Conservation (phyloP, 2,888 invertebrate species). For the Philonicus albiceps region DNA sequence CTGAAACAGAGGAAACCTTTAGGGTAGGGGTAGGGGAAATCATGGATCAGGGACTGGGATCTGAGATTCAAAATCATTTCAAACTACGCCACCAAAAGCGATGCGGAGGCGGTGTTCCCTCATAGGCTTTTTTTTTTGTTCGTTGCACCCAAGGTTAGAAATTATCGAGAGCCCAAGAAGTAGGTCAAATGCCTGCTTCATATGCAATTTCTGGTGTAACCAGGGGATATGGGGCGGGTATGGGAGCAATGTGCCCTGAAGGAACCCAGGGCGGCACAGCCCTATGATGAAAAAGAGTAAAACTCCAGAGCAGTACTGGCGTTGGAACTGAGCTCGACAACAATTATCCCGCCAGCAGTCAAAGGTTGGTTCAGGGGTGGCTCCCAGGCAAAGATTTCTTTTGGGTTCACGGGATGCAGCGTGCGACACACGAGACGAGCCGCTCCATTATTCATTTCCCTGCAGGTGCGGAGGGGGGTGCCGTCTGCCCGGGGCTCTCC, state of each 20-base stretch:
- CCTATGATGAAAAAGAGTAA: neutral
- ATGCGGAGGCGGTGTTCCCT: neutral
- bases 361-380: neutral
- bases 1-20: neutral
- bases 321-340: neutral
- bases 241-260: neutral
- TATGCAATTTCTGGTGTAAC: neutral
- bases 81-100: neutral
- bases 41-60: neutral
- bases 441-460: neutral
- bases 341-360: neutral
- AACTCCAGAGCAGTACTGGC: neutral
- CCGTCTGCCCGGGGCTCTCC: neutral
- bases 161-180: neutral
- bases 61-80: neutral
- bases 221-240: neutral
- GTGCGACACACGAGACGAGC: neutral
- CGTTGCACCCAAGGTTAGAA: constrained; percentile 10
- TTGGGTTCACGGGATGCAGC: neutral
- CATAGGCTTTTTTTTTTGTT: neutral
- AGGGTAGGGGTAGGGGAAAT: neutral
- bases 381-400: neutral
- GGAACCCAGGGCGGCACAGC: neutral
- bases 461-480: neutral
- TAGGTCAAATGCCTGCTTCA: constrained; percentile 25